Base-by-base conservation (phyloP, 2,888 invertebrate genomes). In the Lepidochitona cinerea region DNA sequence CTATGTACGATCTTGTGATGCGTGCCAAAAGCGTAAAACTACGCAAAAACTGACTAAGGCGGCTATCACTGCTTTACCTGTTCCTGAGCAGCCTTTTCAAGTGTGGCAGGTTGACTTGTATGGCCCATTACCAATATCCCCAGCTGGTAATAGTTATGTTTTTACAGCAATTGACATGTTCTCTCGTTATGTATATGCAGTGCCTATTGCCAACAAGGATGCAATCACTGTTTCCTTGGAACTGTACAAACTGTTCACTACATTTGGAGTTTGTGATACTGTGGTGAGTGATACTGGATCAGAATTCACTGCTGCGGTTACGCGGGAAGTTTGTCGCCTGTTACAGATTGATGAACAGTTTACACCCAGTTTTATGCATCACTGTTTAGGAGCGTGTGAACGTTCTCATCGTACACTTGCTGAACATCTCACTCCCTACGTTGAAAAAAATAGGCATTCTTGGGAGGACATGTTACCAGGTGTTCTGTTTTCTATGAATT, bases 1-100 rank as follows among this genome's bases (percentile, higher is more conserved):
- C 7, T 72, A 67, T 49, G 49, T 72, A 41, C 26, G 53, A 33
- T 66, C 67, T 29, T 72, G 64, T 64, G 37, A 71, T 29, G 32
- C 26, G 18, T 71, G 71, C 33, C 64, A 71, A 35, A 5, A 26
- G 3, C 26, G 64, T 23, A 71, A 71, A 65, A 41, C 65, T 5
- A 71, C 29, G 9, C 35, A 64, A n/a, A 33, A 37, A 7, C 64
- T 64, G 3, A 52, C 67, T n/a, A 72, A 67, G 26, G 18, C 66
- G 14, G 33, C 35, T 23, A 66, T 36, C 3, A 37, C 37, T 12
- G 66, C 66, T 14, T 66, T 35, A 18, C 66, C 66, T 32, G 36
- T 36, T 26, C 66, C 66, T 14, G 5, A 12, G 18, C 18, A 12
- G 12, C 66, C 66, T 12, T 66, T 66, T n/a, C 3, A 35, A 36